These are phyloP conservation scores for Scophthalmus maximus DNA, from an alignment of 2,113 vertebrate species.

Conservation along the genomic window DNA sequence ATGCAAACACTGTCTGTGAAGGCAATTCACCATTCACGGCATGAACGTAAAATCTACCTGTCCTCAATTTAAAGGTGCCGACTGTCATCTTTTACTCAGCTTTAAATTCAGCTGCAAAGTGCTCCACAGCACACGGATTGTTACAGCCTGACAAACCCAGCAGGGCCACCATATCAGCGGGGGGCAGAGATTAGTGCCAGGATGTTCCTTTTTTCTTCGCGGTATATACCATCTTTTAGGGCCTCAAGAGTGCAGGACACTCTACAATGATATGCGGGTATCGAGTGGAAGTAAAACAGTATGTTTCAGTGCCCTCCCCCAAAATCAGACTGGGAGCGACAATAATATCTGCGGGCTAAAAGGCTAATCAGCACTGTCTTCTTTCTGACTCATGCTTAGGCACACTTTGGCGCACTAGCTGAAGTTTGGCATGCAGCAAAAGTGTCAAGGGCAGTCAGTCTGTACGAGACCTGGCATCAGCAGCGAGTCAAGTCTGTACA, in stretches of 20 bases:
- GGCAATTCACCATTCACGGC: background rate
- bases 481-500: background rate
- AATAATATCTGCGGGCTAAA: background rate
- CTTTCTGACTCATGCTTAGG: background rate
- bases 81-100: background rate
- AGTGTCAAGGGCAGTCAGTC: background rate
- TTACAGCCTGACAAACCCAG: constrained; percentile 13
- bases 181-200: background rate
- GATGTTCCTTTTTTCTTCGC: background rate
- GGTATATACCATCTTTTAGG: too few relatives aligned
- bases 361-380: background rate
- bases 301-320: too few relatives aligned
- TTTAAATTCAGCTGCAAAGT: background rate
- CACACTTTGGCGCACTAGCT: background rate
- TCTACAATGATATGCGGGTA: background rate
- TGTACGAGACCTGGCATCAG: background rate
- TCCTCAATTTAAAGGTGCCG: background rate
- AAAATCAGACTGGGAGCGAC: background rate
- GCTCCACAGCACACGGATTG: background rate
- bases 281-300: background rate
- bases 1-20: background rate
- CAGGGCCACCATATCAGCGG: background rate
- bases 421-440: background rate
- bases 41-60: too few relatives aligned
- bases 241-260: background rate